Evolutionary conservation across 2,113 vertebrate species (phyloP).

Genomic region (Otolemur garnettii): DNA sequence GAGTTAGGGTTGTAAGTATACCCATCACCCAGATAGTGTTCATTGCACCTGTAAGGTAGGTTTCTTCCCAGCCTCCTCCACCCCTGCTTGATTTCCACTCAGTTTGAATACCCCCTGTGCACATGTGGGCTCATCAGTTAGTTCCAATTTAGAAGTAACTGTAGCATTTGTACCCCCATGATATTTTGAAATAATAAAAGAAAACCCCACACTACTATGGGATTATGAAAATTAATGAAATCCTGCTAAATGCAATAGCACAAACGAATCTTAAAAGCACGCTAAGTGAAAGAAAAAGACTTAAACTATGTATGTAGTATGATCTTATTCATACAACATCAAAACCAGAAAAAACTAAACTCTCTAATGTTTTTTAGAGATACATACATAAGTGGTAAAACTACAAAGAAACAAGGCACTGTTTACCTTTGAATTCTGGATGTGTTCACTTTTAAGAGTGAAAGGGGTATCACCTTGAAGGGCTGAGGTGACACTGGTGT

Average conservation of each 20-base stretch:
- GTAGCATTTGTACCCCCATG: no score
- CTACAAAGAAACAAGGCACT: not conserved
- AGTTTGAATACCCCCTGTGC: no score
- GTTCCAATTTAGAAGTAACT: no score
- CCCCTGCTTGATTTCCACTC: no score
- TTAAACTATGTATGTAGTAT: fast-evolving
- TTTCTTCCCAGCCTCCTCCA: no score
- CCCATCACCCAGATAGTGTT: no score
- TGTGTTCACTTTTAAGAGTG: not conserved
- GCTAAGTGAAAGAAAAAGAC: not conserved
- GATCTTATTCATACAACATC: not conserved
- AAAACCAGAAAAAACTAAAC: not conserved
- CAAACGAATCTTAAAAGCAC: not conserved
- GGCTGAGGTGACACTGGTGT: not conserved
- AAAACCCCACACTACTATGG: not conserved
- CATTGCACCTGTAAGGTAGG: no score
- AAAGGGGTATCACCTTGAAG: not conserved
- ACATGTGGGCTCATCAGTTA: no score
- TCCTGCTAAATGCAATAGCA: not conserved
- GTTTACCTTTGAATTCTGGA: not conserved
- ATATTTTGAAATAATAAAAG: no score
- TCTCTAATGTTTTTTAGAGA: not conserved
- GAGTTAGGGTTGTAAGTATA: no score
- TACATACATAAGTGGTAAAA: not conserved
- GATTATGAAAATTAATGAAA: not conserved